phyloP scores from a whole-genome alignment of 2,888 invertebrate species.

The Andrena dorsata region DNA sequence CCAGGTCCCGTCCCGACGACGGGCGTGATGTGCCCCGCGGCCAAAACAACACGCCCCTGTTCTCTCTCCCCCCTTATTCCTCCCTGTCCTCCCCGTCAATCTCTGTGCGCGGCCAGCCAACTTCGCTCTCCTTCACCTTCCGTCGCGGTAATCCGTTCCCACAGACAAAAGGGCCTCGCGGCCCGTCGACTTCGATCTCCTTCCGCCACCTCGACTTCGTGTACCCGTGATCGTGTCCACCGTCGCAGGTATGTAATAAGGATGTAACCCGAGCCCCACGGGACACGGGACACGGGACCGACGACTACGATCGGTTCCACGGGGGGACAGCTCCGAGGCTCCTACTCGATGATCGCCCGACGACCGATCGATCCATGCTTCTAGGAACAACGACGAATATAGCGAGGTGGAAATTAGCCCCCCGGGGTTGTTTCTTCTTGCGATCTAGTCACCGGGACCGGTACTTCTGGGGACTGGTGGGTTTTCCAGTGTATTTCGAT shows the following conservation, averaged over 20 bases:
- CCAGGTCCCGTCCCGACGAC: slow-evolving; percentile 72
- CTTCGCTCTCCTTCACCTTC: slow-evolving; percentile 35
- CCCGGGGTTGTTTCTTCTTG: background rate
- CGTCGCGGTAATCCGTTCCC: slow-evolving; percentile 79
- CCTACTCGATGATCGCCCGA: slow-evolving; percentile 11
- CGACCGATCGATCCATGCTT: slow-evolving; percentile 52
- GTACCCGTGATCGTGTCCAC: slow-evolving; percentile 73
- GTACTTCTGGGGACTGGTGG: too few relatives aligned
- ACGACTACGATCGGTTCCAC: slow-evolving; percentile 57
- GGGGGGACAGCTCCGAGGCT: slow-evolving; percentile 59
- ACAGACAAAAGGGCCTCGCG: slow-evolving; percentile 83
- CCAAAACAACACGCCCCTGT: slow-evolving; percentile 76
- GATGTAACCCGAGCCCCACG: slow-evolving; percentile 83
- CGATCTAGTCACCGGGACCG: background rate
- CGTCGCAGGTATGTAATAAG: slow-evolving; percentile 82
- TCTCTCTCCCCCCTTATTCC: slow-evolving; percentile 56
- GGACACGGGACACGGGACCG: slow-evolving; percentile 66
- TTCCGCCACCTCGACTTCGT: slow-evolving; percentile 70
- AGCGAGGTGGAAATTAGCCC: slow-evolving; percentile 28
- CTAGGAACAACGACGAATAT: slow-evolving; percentile 55
- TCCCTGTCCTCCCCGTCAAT: slow-evolving; percentile 14
- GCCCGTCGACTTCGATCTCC: slow-evolving; percentile 82
- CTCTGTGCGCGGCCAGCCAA: slow-evolving; percentile 1
- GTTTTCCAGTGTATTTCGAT: too few relatives aligned
- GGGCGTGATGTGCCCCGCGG: slow-evolving; percentile 77